Conservation (phyloP, 2,797 vertebrate genomes). For the Taenioides sp. region DNA sequence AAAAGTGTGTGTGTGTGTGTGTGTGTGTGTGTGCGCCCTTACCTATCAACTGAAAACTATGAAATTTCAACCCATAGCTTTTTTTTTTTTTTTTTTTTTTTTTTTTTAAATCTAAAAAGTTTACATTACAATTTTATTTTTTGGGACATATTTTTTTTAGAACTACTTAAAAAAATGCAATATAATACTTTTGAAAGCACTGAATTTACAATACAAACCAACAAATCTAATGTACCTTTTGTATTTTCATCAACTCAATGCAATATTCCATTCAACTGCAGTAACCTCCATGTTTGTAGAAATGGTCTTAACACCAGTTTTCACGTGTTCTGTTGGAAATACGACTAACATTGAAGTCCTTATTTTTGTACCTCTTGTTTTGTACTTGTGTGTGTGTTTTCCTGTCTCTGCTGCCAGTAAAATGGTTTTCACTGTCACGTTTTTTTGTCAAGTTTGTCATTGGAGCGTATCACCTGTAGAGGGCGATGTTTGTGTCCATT, state of each 20-base stretch:
- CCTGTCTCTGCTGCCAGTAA: background rate
- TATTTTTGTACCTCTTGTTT: background rate
- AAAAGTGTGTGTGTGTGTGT: no score
- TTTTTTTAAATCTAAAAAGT: no score
- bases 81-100: background rate
- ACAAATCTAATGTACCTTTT: background rate
- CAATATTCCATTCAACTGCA: constrained; percentile 13
- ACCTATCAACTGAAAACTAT: no score
- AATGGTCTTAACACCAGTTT: background rate
- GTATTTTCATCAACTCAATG: background rate
- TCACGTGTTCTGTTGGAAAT: background rate
- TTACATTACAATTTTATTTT: background rate
- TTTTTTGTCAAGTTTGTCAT: background rate
- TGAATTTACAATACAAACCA: background rate
- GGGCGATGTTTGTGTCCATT: background rate
- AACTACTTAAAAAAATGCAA: background rate
- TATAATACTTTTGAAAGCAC: background rate
- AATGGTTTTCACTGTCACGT: background rate
- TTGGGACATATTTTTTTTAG: background rate
- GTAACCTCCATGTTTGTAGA: background rate
- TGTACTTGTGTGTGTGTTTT: background rate
- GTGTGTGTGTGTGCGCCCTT: no score
- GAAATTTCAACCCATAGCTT: no score
- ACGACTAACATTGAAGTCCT: constrained; percentile 2
- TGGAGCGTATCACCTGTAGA: background rate